phyloP scores from a whole-genome alignment of 2,113 vertebrate genomes.

The Notarius quadriscutis region DNA sequence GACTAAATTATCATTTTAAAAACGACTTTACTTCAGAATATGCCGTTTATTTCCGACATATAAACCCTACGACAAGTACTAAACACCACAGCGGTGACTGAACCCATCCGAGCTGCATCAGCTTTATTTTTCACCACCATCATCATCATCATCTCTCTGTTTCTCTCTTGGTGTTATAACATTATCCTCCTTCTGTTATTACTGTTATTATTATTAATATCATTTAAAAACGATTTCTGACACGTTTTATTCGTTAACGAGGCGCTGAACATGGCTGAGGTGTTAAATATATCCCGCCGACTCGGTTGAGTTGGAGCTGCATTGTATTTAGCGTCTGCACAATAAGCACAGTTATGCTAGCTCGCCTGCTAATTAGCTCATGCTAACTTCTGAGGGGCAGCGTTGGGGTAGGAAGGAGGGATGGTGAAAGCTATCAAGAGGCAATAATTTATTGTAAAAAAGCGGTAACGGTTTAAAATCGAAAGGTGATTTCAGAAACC shows the following conservation, averaged over 20 bases:
- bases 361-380: conserved; percentile 52
- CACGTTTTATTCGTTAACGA: background rate
- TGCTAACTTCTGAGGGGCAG: conserved; percentile 34
- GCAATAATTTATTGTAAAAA: background rate
- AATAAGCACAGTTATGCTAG: conserved; percentile 58
- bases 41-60: background rate
- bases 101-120: background rate
- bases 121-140: conserved; percentile 12
- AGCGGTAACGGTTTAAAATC: too few relatives aligned
- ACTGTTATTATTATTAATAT: too few relatives aligned
- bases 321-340: conserved; percentile 40
- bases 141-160: background rate
- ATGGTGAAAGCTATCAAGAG: background rate
- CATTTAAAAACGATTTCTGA: too few relatives aligned
- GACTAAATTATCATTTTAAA: background rate
- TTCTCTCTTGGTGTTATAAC: background rate
- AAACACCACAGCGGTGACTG: background rate
- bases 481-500: background rate
- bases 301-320: conserved; percentile 25
- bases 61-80: background rate
- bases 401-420: background rate
- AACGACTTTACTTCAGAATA: too few relatives aligned
- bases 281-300: background rate
- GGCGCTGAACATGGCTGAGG: background rate
- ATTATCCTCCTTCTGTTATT: too few relatives aligned